These are phyloP conservation scores for Osmerus mordax DNA, from an alignment of 2,113 vertebrate species.

Conservation along the genomic window DNA sequence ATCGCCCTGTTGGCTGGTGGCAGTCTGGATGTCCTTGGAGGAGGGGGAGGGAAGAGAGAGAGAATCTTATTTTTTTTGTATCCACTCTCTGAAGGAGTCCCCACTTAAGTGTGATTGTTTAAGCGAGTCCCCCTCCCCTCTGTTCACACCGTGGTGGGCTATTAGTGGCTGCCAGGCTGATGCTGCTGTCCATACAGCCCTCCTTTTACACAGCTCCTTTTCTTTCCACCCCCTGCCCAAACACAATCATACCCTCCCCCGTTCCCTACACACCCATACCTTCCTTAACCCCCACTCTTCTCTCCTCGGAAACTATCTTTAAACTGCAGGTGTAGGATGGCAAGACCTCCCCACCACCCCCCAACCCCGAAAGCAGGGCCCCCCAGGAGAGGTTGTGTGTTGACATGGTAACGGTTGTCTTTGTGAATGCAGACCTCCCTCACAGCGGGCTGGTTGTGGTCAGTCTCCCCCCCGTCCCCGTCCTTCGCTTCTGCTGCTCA, in stretches of 20 bases:
- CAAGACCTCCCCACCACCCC: slow-evolving; percentile 11
- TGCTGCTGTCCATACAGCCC: slow-evolving; percentile 34
- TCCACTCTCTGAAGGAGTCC: not conserved
- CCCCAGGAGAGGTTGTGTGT: slow-evolving; percentile 49
- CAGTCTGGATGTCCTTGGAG: too few species aligned
- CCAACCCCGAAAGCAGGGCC: slow-evolving; percentile 43
- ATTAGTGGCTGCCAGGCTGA: slow-evolving; percentile 23
- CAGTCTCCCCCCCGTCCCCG: not conserved
- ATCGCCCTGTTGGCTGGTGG: not conserved
- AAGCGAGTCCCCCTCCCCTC: not conserved
- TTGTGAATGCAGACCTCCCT: slow-evolving; percentile 53
- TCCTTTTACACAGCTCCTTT: slow-evolving; percentile 23
- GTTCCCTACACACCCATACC: too few species aligned
- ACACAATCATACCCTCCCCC: slow-evolving; percentile 43
- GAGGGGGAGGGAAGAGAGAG: too few species aligned
- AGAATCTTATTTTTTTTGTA: too few species aligned
- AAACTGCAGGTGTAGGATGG: slow-evolving; percentile 33
- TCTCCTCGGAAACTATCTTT: slow-evolving; percentile 35
- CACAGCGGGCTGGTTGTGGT: not conserved
- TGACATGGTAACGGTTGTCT: slow-evolving; percentile 59
- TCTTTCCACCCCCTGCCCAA: slow-evolving; percentile 39
- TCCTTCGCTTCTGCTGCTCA: not conserved
- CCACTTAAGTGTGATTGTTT: not conserved
- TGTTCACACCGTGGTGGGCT: slow-evolving; percentile 15
- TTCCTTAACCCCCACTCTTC: slow-evolving; percentile 9